Conservation (phyloP, 2,113 vertebrate species). For the Electrona antarctica region DNA sequence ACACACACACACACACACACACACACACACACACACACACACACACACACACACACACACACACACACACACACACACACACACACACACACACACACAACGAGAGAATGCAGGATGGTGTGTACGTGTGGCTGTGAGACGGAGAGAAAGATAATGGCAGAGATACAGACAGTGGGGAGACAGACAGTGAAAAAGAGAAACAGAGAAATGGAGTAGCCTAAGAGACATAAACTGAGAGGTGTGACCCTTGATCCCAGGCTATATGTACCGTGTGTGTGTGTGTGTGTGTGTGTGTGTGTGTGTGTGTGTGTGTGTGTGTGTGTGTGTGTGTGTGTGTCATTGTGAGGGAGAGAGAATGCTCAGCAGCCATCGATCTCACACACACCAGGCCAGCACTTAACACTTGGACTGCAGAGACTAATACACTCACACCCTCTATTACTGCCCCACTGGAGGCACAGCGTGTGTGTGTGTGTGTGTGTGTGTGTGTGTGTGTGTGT, state of each 20-base stretch:
- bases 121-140: slow-evolving; percentile 26
- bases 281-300: slow-evolving; percentile 15
- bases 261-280: slow-evolving; percentile 75
- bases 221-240: not conserved
- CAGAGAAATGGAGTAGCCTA: not conserved
- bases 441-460: slow-evolving; percentile 74
- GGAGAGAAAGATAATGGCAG: too few relatives aligned
- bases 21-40: not conserved
- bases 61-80: not conserved
- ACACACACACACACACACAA: not conserved
- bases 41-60: not conserved
- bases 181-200: slow-evolving; percentile 5
- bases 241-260: slow-evolving; percentile 89
- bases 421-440: slow-evolving; percentile 80
- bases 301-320: slow-evolving; percentile 21
- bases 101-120: slow-evolving; percentile 4
- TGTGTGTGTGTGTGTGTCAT: slow-evolving; percentile 40
- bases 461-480: slow-evolving; percentile 53
- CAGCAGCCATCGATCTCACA: slow-evolving; percentile 79
- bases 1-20: not conserved
- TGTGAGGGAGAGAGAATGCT: slow-evolving; percentile 50
- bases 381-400: slow-evolving; percentile 84
- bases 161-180: slow-evolving; percentile 18
- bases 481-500: slow-evolving; percentile 21
- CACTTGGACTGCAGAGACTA: slow-evolving; percentile 79